A percentile compares a stretch with the other conserved stretches of the same genome.
Conservation (phyloP, 2,113 vertebrate species). For the Mungos mungo region DNA sequence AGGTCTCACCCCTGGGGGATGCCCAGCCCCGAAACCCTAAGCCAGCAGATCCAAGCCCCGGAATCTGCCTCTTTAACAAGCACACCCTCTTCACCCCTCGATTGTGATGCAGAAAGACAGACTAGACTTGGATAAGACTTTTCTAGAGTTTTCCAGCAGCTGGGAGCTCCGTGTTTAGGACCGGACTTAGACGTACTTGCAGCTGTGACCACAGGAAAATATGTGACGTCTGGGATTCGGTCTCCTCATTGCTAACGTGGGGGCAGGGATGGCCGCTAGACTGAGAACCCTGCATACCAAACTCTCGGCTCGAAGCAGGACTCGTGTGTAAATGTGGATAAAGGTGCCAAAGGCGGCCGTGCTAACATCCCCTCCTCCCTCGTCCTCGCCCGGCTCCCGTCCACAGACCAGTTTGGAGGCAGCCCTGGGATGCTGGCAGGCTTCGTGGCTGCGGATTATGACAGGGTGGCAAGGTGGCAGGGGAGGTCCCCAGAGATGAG, state of each 20-base stretch:
- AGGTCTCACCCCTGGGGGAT: too few relatives aligned
- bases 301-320: neutral
- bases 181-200: neutral
- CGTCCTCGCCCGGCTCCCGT: neutral
- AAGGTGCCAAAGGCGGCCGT: too few relatives aligned
- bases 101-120: neutral
- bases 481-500: neutral
- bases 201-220: neutral
- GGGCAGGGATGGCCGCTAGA: neutral
- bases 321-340: neutral
- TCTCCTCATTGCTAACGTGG: neutral
- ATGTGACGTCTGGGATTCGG: neutral
- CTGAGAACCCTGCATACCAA: fast-evolving
- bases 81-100: fast-evolving
- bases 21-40: neutral
- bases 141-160: neutral
- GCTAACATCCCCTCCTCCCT: too few relatives aligned
- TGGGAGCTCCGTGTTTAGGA: neutral
- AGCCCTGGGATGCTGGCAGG: neutral
- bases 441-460: neutral
- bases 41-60: neutral
- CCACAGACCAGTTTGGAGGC: neutral
- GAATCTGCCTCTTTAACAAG: neutral
- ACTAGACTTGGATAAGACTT: neutral
- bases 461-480: neutral